Evolutionary conservation across 2,797 vertebrate genomes (phyloP).

Genomic region (Chelonia mydas): DNA sequence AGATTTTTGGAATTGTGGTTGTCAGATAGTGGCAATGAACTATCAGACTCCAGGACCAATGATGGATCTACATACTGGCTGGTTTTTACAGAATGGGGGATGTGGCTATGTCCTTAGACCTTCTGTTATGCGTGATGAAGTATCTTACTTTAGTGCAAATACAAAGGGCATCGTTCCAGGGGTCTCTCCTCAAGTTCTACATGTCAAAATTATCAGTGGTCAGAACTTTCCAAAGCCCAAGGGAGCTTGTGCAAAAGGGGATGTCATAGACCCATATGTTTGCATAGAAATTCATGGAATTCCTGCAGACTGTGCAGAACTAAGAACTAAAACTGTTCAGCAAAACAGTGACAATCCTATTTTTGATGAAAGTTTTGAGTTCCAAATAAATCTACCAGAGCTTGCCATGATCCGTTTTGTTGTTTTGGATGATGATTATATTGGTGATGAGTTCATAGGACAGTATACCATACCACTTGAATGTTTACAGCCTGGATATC

Average conservation of each 20-base stretch:
- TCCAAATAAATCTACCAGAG: conserved; percentile 96
- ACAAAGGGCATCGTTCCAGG: conserved; percentile 97
- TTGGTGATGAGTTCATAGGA: conserved; percentile 98
- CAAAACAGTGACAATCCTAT: conserved; percentile 97
- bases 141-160: conserved; percentile 97
- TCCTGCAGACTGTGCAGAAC: conserved; percentile 94
- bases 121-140: conserved; percentile 93
- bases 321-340: conserved; percentile 95
- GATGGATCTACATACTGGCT: conserved; percentile 96
- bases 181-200: conserved; percentile 92
- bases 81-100: conserved; percentile 94
- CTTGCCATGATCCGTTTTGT: conserved; percentile 96
- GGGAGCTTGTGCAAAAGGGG: conserved; percentile 96
- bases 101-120: conserved; percentile 96
- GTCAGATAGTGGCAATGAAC: conserved; percentile 97
- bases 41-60: conserved; percentile 97
- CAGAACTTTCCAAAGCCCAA: conserved; percentile 98
- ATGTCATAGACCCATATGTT: conserved; percentile 97
- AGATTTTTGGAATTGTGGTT: conserved; percentile 97
- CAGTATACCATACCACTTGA: conserved; percentile 95
- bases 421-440: conserved; percentile 97
- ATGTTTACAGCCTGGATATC: conserved; percentile 95
- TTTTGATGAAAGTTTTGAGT: conserved; percentile 98
- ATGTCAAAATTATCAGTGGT: conserved; percentile 97
- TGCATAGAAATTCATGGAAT: conserved; percentile 97